Evolutionary conservation across 2,797 vertebrate genomes (phyloP), one percentile per base, ranked within the genome.

Genomic region (Xiphorhynchus erythropygius): DNA sequence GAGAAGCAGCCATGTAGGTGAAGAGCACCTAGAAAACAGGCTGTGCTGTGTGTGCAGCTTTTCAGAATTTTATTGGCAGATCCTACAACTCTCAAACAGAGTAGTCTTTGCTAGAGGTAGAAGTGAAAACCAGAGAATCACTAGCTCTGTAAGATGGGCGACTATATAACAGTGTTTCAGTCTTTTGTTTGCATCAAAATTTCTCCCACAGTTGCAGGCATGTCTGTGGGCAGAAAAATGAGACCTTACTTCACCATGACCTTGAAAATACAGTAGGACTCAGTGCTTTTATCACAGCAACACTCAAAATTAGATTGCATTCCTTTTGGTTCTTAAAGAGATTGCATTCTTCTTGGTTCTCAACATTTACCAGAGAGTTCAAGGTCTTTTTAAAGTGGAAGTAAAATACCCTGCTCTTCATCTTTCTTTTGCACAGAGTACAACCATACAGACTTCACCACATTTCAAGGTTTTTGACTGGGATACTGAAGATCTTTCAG

Each of bases 201-300:
- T 35, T 94, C 92, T 95, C 95, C 96, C 86, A 96, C 89, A 3
- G 78, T 59, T 47, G 23, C 78, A 92, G 75, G 87, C 89, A 94
- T 55, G 90, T 93, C 69, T 2, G 95, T 93, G 94, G 92, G 94
- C 65, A 94, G 95, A 92, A 96, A 87, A 96, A 91, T 60, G 76
- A 91, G 84, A 64, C 30, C 21, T 89, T 78, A 47, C 53, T 91
- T 91, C 76, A 47, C 56, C 63, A 22, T 62, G 75, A 70, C 42
- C 53, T 18, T 85, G 62, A 42, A 92, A 90, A 80, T 64, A 88
- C 62, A 83, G 87, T 46, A 80, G 49, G 64, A 81, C 71, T 96
- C 44, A 63, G 42, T 84, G 64, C 37, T 91, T 92, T 92, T 87
- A 81, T 75, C 82, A 71, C 57, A 75, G 75, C 71, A 75, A 73